Evolutionary conservation across 2,113 vertebrate genomes (phyloP).

Genomic region (Dolichotis patagonum): DNA sequence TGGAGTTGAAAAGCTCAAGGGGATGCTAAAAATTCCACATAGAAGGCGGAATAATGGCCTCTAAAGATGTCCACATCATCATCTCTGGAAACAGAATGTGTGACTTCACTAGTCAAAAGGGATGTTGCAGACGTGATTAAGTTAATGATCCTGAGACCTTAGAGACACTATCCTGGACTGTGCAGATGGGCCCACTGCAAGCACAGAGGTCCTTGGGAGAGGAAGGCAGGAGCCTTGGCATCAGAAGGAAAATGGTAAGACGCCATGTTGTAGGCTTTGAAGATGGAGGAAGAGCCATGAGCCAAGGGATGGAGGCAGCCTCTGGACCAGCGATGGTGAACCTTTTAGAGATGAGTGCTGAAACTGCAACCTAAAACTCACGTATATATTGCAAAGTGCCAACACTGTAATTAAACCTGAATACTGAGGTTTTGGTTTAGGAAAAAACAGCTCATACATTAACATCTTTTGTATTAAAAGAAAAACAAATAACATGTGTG

Average conservation of each 20-base stretch:
- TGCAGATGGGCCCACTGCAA: fast-evolving
- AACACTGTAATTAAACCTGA: neutral
- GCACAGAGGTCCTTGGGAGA: neutral
- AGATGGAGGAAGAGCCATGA: neutral
- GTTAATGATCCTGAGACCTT: neutral
- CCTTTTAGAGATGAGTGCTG: neutral
- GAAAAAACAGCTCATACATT: neutral
- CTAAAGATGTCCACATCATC: neutral
- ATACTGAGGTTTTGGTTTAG: neutral
- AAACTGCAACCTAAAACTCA: neutral
- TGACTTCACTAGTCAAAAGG: neutral
- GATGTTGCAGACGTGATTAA: neutral
- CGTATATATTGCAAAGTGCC: neutral
- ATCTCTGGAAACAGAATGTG: neutral
- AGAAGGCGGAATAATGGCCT: neutral
- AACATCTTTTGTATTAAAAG: neutral
- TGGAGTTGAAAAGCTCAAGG: neutral
- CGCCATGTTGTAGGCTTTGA: neutral
- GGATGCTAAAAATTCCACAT: neutral
- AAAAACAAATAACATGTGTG: neutral
- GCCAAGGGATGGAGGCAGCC: neutral
- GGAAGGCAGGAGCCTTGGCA: neutral
- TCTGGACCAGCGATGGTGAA: neutral
- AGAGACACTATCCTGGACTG: neutral
- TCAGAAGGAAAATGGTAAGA: neutral